phyloP scores from a whole-genome alignment of 2,797 vertebrate species.

The Phataginus tetradactyla region DNA sequence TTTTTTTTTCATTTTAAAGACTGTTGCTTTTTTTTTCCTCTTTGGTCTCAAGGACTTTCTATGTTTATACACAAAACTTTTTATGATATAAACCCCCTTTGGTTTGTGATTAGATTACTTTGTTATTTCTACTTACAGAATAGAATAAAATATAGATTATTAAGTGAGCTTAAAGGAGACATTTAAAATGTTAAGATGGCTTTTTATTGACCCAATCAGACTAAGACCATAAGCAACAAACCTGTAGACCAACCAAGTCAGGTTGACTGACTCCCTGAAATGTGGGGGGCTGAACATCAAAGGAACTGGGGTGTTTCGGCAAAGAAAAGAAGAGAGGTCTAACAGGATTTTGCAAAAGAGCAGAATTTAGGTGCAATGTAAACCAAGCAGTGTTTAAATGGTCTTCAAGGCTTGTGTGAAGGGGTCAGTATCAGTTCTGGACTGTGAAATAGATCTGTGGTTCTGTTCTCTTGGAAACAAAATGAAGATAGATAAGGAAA shows the following conservation, averaged over 20 bases:
- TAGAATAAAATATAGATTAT: background rate
- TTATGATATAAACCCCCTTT: background rate
- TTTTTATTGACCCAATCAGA: background rate
- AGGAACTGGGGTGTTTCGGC: background rate
- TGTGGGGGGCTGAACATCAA: no score
- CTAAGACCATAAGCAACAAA: background rate
- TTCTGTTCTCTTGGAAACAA: conserved; percentile 13
- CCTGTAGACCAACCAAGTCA: background rate
- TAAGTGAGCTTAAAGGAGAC: background rate
- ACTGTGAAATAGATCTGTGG: background rate
- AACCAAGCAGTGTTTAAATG: background rate
- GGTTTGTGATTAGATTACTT: background rate
- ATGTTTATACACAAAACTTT: background rate
- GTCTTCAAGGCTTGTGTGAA: background rate
- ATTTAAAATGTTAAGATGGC: background rate
- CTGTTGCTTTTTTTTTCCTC: background rate
- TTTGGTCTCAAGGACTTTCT: background rate
- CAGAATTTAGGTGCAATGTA: background rate
- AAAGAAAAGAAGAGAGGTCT: background rate
- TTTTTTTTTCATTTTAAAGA: background rate
- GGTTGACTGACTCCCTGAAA: background rate
- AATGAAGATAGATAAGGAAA: no score
- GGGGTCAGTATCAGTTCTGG: background rate
- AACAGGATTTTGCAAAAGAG: background rate
- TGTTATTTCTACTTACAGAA: background rate